These are phyloP conservation scores for Metacarcinus magister DNA, from an alignment of 2,888 invertebrate genomes.

Conservation along the genomic window DNA sequence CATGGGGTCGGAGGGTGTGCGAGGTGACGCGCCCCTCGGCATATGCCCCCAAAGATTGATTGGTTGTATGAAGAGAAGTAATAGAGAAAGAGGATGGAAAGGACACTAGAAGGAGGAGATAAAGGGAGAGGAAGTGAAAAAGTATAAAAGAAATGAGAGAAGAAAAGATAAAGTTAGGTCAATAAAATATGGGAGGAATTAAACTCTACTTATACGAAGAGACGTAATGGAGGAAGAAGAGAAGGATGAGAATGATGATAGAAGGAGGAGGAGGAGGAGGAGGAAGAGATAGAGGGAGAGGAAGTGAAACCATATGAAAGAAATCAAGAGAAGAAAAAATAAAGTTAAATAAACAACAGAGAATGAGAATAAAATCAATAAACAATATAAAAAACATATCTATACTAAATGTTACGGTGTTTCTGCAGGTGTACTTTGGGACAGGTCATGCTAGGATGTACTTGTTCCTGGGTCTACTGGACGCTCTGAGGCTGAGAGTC, in stretches of 20 bases:
- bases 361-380: background rate
- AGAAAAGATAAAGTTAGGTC: background rate
- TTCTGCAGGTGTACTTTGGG: conserved; percentile 93
- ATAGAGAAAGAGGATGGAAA: background rate
- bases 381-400: background rate
- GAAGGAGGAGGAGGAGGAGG: background rate
- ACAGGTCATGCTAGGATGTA: conserved; percentile 98
- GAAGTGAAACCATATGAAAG: background rate
- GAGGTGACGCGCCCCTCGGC: too few species aligned
- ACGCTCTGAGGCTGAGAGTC: conserved; percentile 86
- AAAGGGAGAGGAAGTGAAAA: background rate
- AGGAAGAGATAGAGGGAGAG: background rate
- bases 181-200: background rate
- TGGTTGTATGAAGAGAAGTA: background rate
- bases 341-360: background rate
- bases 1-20: too few species aligned
- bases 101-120: background rate
- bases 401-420: too few species aligned
- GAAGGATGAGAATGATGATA: background rate
- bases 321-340: background rate
- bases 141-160: background rate
- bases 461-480: conserved; percentile 94
- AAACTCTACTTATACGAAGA: background rate
- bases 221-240: background rate
- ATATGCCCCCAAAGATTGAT: too few species aligned